phyloP scores from a whole-genome alignment of 2,888 invertebrate species.

The Agelastica alni region DNA sequence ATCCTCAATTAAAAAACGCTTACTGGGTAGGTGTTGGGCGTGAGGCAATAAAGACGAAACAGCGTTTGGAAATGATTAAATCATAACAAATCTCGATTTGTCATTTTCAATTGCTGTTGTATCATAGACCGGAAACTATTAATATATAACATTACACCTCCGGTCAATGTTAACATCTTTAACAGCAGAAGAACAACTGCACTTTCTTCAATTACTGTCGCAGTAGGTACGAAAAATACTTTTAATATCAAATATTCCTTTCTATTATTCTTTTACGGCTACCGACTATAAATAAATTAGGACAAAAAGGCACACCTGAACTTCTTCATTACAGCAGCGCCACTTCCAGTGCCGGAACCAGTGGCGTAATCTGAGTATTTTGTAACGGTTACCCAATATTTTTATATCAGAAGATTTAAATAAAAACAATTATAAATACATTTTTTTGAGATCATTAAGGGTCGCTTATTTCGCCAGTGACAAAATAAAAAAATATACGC shows the following conservation, averaged over 20 bases:
- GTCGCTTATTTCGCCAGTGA: too few relatives aligned
- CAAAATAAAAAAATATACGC: too few relatives aligned
- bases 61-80: not conserved
- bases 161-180: not conserved
- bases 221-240: not conserved
- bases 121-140: conserved; percentile 1
- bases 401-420: too few relatives aligned
- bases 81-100: conserved; percentile 9
- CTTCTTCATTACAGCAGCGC: too few relatives aligned
- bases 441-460: too few relatives aligned
- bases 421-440: too few relatives aligned
- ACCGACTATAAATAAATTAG: too few relatives aligned
- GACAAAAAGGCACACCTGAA: too few relatives aligned
- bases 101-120: not conserved
- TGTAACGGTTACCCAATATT: too few relatives aligned
- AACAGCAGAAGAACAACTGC: too few relatives aligned
- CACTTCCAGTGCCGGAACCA: too few relatives aligned
- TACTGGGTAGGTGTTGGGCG: conserved; percentile 1
- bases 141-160: not conserved
- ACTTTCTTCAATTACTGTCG: not conserved
- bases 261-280: not conserved
- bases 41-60: not conserved
- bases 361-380: too few relatives aligned
- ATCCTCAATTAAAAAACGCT: conserved; percentile 6
- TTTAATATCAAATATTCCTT: not conserved